These are phyloP conservation scores for Trichopoda pennipes DNA, from an alignment of 2,888 invertebrate genomes.

Conservation along the genomic window DNA sequence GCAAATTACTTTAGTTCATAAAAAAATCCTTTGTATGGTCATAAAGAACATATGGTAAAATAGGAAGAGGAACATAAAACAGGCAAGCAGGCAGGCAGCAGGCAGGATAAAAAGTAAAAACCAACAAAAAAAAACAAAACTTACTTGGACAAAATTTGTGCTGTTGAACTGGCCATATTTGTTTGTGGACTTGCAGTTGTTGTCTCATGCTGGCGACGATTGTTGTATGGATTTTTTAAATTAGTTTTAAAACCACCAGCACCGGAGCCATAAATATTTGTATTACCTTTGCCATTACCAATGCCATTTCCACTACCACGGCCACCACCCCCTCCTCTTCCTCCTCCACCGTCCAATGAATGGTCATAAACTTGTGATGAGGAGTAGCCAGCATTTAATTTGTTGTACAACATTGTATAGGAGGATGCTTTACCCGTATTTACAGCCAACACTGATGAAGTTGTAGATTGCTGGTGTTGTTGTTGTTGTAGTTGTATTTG, in stretches of 20 bases:
- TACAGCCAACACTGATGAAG: constrained; percentile 23
- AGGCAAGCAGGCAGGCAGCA: no score
- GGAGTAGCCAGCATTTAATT: constrained; percentile 73
- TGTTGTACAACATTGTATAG: constrained; percentile 75
- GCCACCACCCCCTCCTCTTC: constrained; percentile 64
- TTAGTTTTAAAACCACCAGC: constrained; percentile 63
- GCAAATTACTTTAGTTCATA: background rate
- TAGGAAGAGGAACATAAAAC: background rate
- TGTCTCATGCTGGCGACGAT: constrained; percentile 67
- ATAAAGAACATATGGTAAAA: background rate
- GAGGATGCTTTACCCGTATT: constrained; percentile 58
- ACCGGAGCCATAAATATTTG: constrained; percentile 58
- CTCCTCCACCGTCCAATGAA: constrained; percentile 74
- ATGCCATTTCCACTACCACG: constrained; percentile 73
- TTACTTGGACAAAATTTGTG: constrained; percentile 78
- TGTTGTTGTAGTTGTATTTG: constrained; percentile 8
- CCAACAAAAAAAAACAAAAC: constrained; percentile 55
- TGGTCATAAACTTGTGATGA: constrained; percentile 76
- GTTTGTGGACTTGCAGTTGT: constrained; percentile 71
- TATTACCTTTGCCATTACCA: constrained; percentile 23
- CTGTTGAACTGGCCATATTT: constrained; percentile 72
- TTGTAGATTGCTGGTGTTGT: background rate
- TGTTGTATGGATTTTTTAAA: constrained; percentile 63
- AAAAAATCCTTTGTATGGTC: background rate
- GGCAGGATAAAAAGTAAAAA: no score